A percentile compares a stretch with the other conserved stretches of the same genome.
These are phyloP conservation scores for Corbicula japonica DNA, from an alignment of 2,888 invertebrate genomes.

Conservation along the genomic window DNA sequence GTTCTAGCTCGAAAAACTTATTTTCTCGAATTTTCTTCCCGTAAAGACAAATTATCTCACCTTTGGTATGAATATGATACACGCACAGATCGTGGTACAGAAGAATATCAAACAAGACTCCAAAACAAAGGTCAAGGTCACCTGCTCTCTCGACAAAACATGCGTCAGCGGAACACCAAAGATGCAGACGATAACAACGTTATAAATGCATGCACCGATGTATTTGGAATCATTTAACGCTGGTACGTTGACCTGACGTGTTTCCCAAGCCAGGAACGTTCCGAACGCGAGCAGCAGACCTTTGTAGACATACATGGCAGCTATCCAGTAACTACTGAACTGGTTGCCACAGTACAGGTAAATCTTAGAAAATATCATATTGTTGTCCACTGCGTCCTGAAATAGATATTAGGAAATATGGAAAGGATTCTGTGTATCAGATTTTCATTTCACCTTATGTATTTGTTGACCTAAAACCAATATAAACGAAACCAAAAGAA, in stretches of 20 bases:
- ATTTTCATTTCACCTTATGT: background rate
- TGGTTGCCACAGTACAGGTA: slow-evolving; percentile 44
- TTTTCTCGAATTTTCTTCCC: background rate
- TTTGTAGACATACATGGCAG: slow-evolving; percentile 72
- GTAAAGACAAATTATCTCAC: slow-evolving; percentile 45
- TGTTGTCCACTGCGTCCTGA: slow-evolving; percentile 38
- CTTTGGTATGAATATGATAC: slow-evolving; percentile 79
- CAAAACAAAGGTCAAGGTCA: slow-evolving; percentile 66
- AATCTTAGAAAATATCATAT: slow-evolving; percentile 45
- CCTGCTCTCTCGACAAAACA: slow-evolving; percentile 65
- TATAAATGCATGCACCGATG: slow-evolving; percentile 80
- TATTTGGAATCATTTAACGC: slow-evolving; percentile 77
- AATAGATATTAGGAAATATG: background rate
- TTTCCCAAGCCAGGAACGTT: slow-evolving; percentile 79
- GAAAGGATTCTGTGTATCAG: background rate
- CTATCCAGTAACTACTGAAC: slow-evolving; percentile 70
- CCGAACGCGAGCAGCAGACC: slow-evolving; percentile 77
- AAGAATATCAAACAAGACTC: slow-evolving; percentile 68
- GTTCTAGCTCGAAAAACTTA: no score
- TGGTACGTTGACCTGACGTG: slow-evolving; percentile 71
- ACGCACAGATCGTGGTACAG: slow-evolving; percentile 72
- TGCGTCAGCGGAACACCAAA: slow-evolving; percentile 71
- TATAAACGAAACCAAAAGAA: no score
- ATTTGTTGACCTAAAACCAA: no score
- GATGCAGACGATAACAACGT: slow-evolving; percentile 72